Evolutionary conservation across 1,140 invertebrate species (phyloP), one percentile per base, ranked within the genome.

Genomic region (Triops cancriformis): DNA sequence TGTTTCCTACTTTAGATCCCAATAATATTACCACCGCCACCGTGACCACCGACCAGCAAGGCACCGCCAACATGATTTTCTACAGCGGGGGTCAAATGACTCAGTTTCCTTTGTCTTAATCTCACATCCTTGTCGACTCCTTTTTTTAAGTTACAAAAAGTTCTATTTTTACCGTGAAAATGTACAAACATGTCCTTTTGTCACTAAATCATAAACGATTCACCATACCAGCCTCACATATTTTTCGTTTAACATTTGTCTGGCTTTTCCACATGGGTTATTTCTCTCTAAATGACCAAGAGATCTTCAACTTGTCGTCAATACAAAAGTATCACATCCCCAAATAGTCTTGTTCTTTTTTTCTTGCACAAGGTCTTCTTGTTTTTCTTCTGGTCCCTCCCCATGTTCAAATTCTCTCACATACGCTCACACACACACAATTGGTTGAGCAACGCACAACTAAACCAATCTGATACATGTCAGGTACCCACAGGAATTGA

Each of bases 401-500:
- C 23, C 45, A 64, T 37, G 31, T 37, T 37, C 31, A 23, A 64
- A 64, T 64, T 64, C 51, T n/a, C 23, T 64, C 51, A 64, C 51
- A 64, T 64, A 64, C 23, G 23, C 51, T 64, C 51, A 6, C 51
- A 64, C 18, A 14, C 51, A 64, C 14, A 23, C 51, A 23, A 37
- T 64, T 64, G 51, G 51, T 64, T 64, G 51, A 64, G 51, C 51
- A 23, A 64, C 51, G 51, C 14, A 64, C 14, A 64, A 64, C 51
- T 64, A 64, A 64, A 64, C 51, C 51, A 64, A 64, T n/a, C 23
- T 64, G 51, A 64, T 37, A 64, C 51, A 64, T 23, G 51, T 64
- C 51, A 64, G 51, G 51, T 64, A 64, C 51, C 51, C 51, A 64
- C 51, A 64, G 51, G 51, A 64, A 64, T 64, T 64, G 51, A 64